Conservation (phyloP, 2,888 invertebrate genomes). For the Tenodera sinensis region DNA sequence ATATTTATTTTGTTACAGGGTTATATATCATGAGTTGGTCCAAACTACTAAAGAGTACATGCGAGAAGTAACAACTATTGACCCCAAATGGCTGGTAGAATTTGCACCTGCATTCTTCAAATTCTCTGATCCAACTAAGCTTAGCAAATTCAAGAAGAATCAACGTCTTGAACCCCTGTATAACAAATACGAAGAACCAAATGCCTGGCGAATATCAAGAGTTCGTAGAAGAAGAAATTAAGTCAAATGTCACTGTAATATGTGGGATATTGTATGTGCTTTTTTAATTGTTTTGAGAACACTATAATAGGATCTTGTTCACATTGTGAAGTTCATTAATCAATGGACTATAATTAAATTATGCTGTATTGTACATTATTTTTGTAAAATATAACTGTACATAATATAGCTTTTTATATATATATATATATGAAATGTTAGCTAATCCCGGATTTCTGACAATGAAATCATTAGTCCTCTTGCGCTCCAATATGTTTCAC, state of each 20-base stretch:
- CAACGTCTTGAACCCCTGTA: slow-evolving; percentile 95
- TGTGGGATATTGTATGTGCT: neutral
- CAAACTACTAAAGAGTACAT: slow-evolving; percentile 99
- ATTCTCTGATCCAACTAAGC: slow-evolving; percentile 96
- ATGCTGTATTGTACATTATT: too few relatives aligned
- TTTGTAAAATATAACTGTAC: too few relatives aligned
- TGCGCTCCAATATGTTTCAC: too few relatives aligned
- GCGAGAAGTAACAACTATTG: slow-evolving; percentile 95
- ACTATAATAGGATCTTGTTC: too few relatives aligned
- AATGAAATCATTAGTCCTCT: too few relatives aligned
- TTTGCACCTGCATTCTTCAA: slow-evolving; percentile 99
- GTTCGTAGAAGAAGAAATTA: slow-evolving; percentile 85
- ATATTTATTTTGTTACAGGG: slow-evolving; percentile 54
- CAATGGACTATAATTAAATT: too few relatives aligned
- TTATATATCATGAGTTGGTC: slow-evolving; percentile 97
- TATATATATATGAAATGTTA: too few relatives aligned
- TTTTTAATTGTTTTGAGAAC: too few relatives aligned
- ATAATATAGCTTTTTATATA: too few relatives aligned
- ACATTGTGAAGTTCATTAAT: too few relatives aligned
- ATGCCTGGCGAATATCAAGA: slow-evolving; percentile 97
- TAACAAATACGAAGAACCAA: slow-evolving; percentile 99
- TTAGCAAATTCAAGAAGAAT: slow-evolving; percentile 98
- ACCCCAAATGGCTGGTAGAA: slow-evolving; percentile 98
- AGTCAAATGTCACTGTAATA: slow-evolving; percentile 29
- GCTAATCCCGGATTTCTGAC: too few relatives aligned